Percentiles rank a stretch among this genome's conserved stretches.
Evolutionary conservation across 1,140 invertebrate species (phyloP).

Genomic region (Drosophila virilis): DNA sequence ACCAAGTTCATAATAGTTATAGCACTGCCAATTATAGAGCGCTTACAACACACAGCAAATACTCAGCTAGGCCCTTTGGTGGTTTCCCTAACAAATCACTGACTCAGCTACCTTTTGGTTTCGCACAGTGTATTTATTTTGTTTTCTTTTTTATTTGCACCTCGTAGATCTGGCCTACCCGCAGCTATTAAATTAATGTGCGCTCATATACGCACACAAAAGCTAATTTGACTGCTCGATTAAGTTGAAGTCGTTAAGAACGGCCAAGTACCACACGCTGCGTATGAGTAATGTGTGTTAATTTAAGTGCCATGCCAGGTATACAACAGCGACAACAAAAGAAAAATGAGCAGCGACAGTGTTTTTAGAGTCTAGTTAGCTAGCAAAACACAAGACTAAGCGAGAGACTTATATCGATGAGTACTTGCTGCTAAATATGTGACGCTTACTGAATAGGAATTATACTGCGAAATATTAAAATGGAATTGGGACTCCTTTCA

Average conservation of each 20-base stretch:
- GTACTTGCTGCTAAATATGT: not conserved
- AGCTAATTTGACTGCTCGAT: conserved; percentile 81
- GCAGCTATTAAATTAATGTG: conserved; percentile 79
- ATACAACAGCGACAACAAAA: conserved; percentile 10
- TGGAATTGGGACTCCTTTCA: too few species aligned
- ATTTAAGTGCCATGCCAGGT: conserved; percentile 55
- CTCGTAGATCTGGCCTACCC: conserved; percentile 44
- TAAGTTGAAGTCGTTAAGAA: conserved; percentile 81
- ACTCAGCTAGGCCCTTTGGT: conserved; percentile 5
- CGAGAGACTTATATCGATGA: conserved; percentile 16
- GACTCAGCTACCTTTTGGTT: conserved; percentile 6
- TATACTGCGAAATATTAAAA: not conserved
- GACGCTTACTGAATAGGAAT: not conserved
- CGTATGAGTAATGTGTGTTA: conserved; percentile 75
- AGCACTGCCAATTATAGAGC: conserved; percentile 36
- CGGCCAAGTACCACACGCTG: conserved; percentile 74
- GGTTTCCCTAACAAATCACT: conserved; percentile 14
- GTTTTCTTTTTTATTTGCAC: conserved; percentile 11
- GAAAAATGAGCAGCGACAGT: not conserved
- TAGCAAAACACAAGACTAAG: conserved; percentile 26
- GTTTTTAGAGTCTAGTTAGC: conserved; percentile 22
- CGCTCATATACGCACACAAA: conserved; percentile 81
- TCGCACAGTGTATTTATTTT: conserved; percentile 20
- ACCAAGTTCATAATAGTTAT: conserved; percentile 7
- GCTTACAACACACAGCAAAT: conserved; percentile 33